These are phyloP conservation scores for Sthenelais limicola DNA, from an alignment of 2,888 invertebrate species.

Conservation along the genomic window DNA sequence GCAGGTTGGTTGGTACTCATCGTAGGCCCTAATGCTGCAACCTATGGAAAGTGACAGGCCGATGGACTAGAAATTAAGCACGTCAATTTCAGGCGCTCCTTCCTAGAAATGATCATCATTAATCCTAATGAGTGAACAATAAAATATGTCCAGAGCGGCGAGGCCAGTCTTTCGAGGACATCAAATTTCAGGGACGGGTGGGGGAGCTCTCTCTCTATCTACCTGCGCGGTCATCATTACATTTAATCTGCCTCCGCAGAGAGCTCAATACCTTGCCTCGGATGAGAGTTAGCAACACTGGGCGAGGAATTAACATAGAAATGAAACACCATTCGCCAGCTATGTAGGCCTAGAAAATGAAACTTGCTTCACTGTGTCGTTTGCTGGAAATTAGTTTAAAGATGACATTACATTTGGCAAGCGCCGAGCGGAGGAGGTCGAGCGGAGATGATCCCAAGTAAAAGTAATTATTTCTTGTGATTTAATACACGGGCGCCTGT, in stretches of 20 bases:
- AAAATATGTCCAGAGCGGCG: slow-evolving; percentile 30
- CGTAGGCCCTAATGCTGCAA: slow-evolving; percentile 21
- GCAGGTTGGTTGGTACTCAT: too few species aligned
- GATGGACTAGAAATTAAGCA: slow-evolving; percentile 20
- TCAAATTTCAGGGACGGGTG: too few species aligned
- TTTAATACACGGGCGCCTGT: too few species aligned
- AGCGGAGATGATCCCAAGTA: background rate
- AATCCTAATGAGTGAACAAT: slow-evolving; percentile 38
- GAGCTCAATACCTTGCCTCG: background rate
- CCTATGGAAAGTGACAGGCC: slow-evolving; percentile 35
- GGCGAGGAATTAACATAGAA: slow-evolving; percentile 30
- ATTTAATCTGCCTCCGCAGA: slow-evolving; percentile 1
- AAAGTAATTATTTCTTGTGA: slow-evolving; percentile 28
- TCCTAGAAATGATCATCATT: slow-evolving; percentile 39
- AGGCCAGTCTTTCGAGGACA: background rate
- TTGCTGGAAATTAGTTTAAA: slow-evolving; percentile 14
- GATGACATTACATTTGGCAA: slow-evolving; percentile 24
- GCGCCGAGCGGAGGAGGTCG: slow-evolving; percentile 9
- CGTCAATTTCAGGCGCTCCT: slow-evolving; percentile 38
- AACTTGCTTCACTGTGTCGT: background rate
- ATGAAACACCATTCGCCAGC: slow-evolving; percentile 10
- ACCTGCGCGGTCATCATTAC: slow-evolving; percentile 16
- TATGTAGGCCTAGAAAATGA: background rate
- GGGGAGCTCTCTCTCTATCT: too few species aligned
- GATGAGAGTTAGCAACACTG: slow-evolving; percentile 1